Evolutionary conservation across 2,888 invertebrate genomes (phyloP).

Genomic region (Sarcophaga caerulescens): DNA sequence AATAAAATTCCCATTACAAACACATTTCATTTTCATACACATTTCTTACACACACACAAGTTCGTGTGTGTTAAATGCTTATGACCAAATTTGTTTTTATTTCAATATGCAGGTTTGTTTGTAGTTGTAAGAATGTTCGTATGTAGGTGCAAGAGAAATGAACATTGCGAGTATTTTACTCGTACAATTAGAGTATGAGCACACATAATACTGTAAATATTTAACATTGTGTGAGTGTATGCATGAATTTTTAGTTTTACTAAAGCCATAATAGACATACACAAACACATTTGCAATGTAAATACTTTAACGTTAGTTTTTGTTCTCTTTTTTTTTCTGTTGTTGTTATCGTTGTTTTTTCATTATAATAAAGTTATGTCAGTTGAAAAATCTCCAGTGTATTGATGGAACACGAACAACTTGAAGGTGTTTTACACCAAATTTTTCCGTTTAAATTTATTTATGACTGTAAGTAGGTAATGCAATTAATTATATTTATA

Average conservation of each 20-base stretch:
- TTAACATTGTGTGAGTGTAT: neutral
- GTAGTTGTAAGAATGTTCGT: neutral
- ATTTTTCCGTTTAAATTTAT: constrained; percentile 23
- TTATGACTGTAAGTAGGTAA: constrained; percentile 24
- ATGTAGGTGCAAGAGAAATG: neutral
- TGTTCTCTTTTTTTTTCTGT: neutral
- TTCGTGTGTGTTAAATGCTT: neutral
- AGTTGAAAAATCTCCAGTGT: constrained; percentile 60
- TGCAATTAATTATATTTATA: constrained; percentile 49
- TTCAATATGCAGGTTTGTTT: too few relatives aligned
- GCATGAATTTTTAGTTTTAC: constrained; percentile 15
- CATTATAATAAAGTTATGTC: constrained; percentile 61
- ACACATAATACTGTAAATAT: neutral
- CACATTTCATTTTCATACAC: constrained; percentile 38
- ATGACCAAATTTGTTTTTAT: constrained; percentile 1
- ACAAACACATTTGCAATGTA: constrained; percentile 17
- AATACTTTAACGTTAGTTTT: constrained; percentile 27
- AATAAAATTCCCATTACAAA: constrained; percentile 38
- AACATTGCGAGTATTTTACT: neutral
- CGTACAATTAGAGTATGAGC: neutral
- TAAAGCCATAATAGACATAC: constrained; percentile 6
- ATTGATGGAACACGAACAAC: constrained; percentile 41
- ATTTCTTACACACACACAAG: neutral
- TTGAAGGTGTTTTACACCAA: constrained; percentile 23
- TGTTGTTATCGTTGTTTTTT: constrained; percentile 8